Evolutionary conservation across 2,797 vertebrate genomes (phyloP), one percentile per base, ranked within the genome.

Genomic region (Syngnathus rostellatus): DNA sequence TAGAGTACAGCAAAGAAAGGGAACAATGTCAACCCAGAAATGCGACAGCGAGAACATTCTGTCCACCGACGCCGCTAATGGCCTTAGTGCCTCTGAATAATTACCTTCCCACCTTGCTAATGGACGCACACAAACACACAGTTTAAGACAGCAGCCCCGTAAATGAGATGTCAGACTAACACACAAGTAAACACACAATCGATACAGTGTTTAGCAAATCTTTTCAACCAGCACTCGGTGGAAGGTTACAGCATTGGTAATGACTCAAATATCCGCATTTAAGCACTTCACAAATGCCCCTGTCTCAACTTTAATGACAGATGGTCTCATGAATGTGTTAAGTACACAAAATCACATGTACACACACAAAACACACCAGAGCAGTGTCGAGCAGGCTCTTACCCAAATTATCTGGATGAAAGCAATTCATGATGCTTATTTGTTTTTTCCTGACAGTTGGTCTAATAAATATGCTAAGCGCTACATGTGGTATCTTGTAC

Each of bases 31-130:
- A 67, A 64, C 65, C 69, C 65, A 70, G 68, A 79, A 81, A 78
- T 72, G 31, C 14, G 66, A 75, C 41, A 58, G 39, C 58, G 54
- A 71, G 74, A 65, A 38, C 31, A 25, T 37, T 55, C 12, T 39
- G 70, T 66, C 40, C 12, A 8, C 21, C 23, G 21, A 62, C 38
- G 65, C 59, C 77, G 73, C 76, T 85, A 85, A 89, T 81, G 76
- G 77, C 70, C 74, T 61, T 69, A 65, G 69, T 69, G 76, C 71
- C 68, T 72, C 71, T 80, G 74, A 86, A 82, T 86, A 77, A 87
- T 85, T 82, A 85, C 74, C 80, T 65, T 72, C 74, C 71, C 70
- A 67, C 68, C 61, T 48, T 68, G 70, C 79, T 83, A 83, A 81
- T 85, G 77, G 73, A 77, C 73, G 72, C 57, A 69, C 72, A 70